Evolutionary conservation across 2,888 invertebrate species (phyloP).

Genomic region (Copidosoma aretas): DNA sequence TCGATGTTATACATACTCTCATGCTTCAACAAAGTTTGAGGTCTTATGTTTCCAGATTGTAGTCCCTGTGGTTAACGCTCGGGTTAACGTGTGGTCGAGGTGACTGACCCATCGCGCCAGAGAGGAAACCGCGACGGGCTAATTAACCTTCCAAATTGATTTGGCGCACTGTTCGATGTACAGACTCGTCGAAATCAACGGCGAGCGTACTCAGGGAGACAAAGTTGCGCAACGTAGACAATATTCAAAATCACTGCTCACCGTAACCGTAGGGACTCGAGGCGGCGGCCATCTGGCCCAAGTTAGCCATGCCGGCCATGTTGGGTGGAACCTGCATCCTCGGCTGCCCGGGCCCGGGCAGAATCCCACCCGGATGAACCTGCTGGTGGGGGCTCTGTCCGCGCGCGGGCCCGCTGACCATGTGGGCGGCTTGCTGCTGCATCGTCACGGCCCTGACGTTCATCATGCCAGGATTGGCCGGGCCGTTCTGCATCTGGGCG

Average conservation of each 20-base stretch:
- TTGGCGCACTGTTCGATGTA: slow-evolving; percentile 4
- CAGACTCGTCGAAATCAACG: background rate
- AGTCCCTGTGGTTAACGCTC: too few species aligned
- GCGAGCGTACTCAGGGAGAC: background rate
- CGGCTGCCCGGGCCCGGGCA: slow-evolving; percentile 68
- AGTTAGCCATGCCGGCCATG: slow-evolving; percentile 62
- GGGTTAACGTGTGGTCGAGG: slow-evolving; percentile 13
- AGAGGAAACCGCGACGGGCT: slow-evolving; percentile 2
- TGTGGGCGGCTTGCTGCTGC: slow-evolving; percentile 61
- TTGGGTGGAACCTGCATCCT: slow-evolving; percentile 69
- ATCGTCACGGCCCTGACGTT: slow-evolving; percentile 63
- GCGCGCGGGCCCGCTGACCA: slow-evolving; percentile 57
- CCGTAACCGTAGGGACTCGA: slow-evolving; percentile 62
- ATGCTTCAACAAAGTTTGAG: too few species aligned
- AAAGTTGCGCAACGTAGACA: background rate
- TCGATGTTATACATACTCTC: too few species aligned
- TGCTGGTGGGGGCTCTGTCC: slow-evolving; percentile 63
- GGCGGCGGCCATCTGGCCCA: slow-evolving; percentile 60
- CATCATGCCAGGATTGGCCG: slow-evolving; percentile 68
- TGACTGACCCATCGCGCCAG: slow-evolving; percentile 13
- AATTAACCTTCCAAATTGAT: slow-evolving; percentile 23
- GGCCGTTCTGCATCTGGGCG: slow-evolving; percentile 76
- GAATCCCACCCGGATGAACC: slow-evolving; percentile 61
- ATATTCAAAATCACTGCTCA: too few species aligned
- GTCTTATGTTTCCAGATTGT: too few species aligned